Evolutionary conservation across 2,113 vertebrate genomes (phyloP).

Genomic region (Thamnophis sirtalis): DNA sequence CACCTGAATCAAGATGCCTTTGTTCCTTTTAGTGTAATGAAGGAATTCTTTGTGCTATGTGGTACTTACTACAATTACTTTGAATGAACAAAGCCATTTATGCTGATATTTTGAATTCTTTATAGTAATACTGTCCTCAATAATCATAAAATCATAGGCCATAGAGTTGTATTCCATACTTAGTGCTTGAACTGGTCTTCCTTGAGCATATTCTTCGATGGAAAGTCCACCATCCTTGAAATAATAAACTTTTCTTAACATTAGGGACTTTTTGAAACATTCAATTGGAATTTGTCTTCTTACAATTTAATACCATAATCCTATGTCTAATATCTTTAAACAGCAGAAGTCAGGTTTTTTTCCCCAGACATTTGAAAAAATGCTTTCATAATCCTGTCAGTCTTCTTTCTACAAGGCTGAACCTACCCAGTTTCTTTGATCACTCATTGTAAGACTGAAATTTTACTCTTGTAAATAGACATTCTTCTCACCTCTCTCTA

Average conservation of each 20-base stretch:
- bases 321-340: background rate
- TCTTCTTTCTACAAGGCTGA: background rate
- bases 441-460: background rate
- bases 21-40: background rate
- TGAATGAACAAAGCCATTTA: background rate
- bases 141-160: background rate
- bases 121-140: background rate
- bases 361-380: background rate
- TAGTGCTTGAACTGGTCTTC: background rate
- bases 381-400: background rate
- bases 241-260: background rate
- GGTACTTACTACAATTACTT: background rate
- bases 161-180: background rate
- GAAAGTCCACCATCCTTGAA: background rate
- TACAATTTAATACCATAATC: background rate
- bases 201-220: background rate
- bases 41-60: background rate
- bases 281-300: background rate
- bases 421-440: background rate
- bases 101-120: background rate
- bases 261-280: background rate
- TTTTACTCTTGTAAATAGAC: background rate
- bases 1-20: background rate
- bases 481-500: background rate
- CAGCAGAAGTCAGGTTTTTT: background rate